Evolutionary conservation across 2,888 invertebrate genomes (phyloP).

Genomic region (Mythimna impura): DNA sequence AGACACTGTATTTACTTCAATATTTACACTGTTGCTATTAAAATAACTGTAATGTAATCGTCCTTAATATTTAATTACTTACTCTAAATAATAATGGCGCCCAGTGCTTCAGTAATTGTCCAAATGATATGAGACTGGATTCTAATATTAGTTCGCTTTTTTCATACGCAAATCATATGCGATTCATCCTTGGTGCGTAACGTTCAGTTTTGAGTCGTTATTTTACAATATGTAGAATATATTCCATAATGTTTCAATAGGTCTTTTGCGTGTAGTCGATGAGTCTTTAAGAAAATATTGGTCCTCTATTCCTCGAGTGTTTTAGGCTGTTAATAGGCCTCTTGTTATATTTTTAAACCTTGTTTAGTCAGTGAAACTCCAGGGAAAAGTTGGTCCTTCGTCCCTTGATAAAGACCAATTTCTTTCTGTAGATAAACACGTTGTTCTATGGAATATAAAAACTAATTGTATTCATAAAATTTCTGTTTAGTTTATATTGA

Average conservation of each 20-base stretch:
- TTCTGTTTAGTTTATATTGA: neutral
- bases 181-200: slow-evolving; percentile 40
- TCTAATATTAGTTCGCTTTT: slow-evolving; percentile 55
- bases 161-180: slow-evolving; percentile 49
- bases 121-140: slow-evolving; percentile 40
- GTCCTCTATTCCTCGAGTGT: neutral
- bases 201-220: slow-evolving; percentile 18
- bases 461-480: neutral
- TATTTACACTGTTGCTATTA: neutral
- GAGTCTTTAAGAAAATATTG: neutral
- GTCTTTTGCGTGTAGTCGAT: no score
- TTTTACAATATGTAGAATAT: neutral
- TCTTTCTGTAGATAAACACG: neutral
- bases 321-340: neutral
- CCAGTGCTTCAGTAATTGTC: slow-evolving; percentile 27
- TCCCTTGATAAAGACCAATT: neutral
- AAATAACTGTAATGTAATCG: neutral
- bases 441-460: neutral
- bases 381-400: slow-evolving; percentile 12
- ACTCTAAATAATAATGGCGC: slow-evolving; percentile 26
- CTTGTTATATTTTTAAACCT: neutral
- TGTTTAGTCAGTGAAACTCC: neutral
- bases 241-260: neutral
- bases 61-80: slow-evolving; percentile 32
- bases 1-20: neutral